phyloP scores from a whole-genome alignment of 2,113 vertebrate genomes.

The Arvicanthis niloticus region DNA sequence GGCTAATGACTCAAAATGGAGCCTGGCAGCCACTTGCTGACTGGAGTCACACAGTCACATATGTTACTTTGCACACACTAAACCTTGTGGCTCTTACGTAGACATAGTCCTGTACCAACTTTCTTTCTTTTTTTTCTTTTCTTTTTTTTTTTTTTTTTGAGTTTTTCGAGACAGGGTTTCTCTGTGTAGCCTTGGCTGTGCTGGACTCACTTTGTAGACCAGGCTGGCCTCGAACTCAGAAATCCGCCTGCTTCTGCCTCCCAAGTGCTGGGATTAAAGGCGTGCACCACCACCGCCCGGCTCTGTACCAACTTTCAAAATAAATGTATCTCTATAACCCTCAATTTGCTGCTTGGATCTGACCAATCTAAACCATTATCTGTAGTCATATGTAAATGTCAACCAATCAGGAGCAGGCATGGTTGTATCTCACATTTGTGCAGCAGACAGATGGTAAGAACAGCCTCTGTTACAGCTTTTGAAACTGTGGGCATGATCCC shows the following conservation, averaged over 20 bases:
- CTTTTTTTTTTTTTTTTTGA: too few relatives aligned
- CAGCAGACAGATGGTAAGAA: background rate
- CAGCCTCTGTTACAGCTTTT: background rate
- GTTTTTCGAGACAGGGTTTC: too few relatives aligned
- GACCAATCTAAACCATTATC: background rate
- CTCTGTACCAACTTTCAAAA: background rate
- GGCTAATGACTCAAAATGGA: background rate
- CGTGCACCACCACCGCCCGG: too few relatives aligned
- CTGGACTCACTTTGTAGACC: too few relatives aligned
- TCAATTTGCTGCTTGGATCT: background rate
- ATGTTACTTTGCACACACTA: background rate
- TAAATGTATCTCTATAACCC: background rate
- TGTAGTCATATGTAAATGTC: background rate
- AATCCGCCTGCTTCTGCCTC: too few relatives aligned
- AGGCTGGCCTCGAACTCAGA: too few relatives aligned
- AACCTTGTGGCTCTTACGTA: background rate
- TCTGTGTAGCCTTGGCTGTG: too few relatives aligned
- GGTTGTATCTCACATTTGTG: background rate
- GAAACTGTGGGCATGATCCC: background rate
- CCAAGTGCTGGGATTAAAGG: too few relatives aligned
- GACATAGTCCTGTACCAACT: background rate
- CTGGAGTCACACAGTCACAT: background rate
- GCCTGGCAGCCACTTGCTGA: background rate
- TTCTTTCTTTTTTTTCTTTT: too few relatives aligned
- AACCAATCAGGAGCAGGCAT: background rate